Percentiles rank a stretch among this genome's conserved stretches.
phyloP scores from a whole-genome alignment of 2,113 vertebrate species.

The Oryzias melastigma region DNA sequence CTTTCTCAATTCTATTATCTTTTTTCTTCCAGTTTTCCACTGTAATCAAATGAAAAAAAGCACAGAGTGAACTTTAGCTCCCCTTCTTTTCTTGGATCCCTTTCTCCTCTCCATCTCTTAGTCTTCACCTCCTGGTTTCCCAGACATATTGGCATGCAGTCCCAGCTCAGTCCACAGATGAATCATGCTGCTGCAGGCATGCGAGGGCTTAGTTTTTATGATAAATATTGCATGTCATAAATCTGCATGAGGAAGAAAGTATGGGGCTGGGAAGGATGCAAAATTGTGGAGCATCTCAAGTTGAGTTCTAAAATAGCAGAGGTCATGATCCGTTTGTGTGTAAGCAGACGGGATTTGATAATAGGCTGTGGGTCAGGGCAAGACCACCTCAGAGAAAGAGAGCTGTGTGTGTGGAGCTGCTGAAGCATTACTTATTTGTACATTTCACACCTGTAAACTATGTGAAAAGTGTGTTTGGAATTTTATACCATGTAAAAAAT shows the following conservation, averaged over 20 bases:
- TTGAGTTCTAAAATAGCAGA: constrained; percentile 48
- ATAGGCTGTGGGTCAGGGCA: constrained; percentile 48
- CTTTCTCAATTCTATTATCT: constrained; percentile 68
- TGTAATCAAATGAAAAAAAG: constrained; percentile 55
- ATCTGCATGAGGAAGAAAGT: constrained; percentile 52
- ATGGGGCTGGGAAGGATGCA: constrained; percentile 27
- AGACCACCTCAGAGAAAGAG: constrained; percentile 47
- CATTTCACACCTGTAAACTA: no score
- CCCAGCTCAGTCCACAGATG: constrained; percentile 69
- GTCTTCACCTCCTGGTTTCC: constrained; percentile 73
- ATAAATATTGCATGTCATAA: constrained; percentile 78
- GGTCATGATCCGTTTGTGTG: constrained; percentile 33
- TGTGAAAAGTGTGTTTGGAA: no score
- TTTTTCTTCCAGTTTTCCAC: constrained; percentile 56
- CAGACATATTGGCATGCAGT: constrained; percentile 79
- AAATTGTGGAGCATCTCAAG: constrained; percentile 42
- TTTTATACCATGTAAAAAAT: background rate
- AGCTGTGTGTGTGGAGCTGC: constrained; percentile 1
- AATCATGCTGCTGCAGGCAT: constrained; percentile 76
- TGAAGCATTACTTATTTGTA: background rate
- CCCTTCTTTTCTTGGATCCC: constrained; percentile 58
- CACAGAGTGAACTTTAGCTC: constrained; percentile 73
- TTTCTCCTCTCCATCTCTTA: constrained; percentile 61
- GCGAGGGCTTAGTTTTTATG: constrained; percentile 67
- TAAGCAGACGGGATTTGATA: constrained; percentile 41